Percentiles rank a stretch among this genome's conserved stretches.
Conservation (phyloP, 2,113 vertebrate species). For the Panurus biarmicus region DNA sequence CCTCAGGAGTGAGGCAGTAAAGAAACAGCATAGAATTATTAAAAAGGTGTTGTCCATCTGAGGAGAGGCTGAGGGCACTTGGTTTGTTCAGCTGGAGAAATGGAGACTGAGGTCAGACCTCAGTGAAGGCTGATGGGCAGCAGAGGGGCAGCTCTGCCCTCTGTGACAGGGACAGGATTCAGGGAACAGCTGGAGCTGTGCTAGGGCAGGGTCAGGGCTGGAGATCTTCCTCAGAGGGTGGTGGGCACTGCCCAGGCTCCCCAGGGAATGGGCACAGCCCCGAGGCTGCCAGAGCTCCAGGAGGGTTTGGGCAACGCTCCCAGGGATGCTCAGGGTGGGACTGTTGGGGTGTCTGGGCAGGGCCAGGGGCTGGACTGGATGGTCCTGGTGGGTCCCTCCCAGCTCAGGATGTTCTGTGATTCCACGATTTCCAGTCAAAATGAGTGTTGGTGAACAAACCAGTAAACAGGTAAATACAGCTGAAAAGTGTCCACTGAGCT, state of each 20-base stretch:
- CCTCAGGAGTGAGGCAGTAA: too few species aligned
- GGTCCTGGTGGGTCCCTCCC: rapidly evolving
- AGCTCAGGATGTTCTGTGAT: rapidly evolving
- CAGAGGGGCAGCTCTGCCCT: rapidly evolving
- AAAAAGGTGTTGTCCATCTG: not conserved
- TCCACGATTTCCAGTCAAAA: not conserved
- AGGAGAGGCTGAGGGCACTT: not conserved
- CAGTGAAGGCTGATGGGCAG: not conserved
- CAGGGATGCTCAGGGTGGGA: not conserved
- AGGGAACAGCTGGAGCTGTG: rapidly evolving
- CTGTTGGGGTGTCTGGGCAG: not conserved
- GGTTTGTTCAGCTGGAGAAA: not conserved
- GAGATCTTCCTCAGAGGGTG: not conserved
- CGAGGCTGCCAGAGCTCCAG: not conserved
- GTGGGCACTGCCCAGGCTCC: not conserved
- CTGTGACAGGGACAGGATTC: not conserved
- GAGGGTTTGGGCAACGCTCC: rapidly evolving
- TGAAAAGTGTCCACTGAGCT: not conserved
- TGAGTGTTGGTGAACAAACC: not conserved
- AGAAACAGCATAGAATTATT: not conserved
- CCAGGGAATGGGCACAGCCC: not conserved
- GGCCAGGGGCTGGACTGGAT: rapidly evolving
- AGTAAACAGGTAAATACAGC: not conserved
- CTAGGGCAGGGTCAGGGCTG: not conserved
- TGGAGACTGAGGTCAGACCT: not conserved